Percentiles rank a stretch among this genome's conserved stretches.
Conservation (phyloP, 2,113 vertebrate genomes). For the Oxyura jamaicensis region DNA sequence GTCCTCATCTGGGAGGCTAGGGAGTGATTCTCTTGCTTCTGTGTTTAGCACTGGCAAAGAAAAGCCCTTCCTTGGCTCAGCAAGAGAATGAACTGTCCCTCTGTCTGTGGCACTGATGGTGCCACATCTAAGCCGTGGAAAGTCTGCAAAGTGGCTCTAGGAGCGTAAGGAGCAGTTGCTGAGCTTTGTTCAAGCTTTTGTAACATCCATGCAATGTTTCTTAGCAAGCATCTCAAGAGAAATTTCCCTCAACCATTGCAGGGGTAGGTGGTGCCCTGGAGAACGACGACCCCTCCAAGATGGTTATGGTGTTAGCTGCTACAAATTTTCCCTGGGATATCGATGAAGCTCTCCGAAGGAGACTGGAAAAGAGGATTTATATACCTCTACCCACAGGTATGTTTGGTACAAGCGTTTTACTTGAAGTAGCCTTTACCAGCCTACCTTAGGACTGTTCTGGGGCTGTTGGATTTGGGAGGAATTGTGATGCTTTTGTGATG, state of each 20-base stretch:
- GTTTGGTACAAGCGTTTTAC: neutral
- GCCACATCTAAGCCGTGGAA: neutral
- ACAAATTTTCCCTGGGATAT: conserved; percentile 89
- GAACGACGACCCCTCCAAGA: conserved; percentile 85
- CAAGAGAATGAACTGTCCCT: neutral
- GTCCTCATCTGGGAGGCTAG: neutral
- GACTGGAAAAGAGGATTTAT: conserved; percentile 86
- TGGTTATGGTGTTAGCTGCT: conserved; percentile 86
- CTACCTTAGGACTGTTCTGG: neutral
- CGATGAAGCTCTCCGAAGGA: conserved; percentile 82
- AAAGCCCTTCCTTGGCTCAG: neutral
- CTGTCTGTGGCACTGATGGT: neutral
- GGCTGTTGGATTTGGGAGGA: neutral
- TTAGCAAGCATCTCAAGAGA: neutral
- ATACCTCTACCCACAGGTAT: conserved; percentile 85
- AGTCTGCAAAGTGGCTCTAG: neutral
- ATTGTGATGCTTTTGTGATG: neutral
- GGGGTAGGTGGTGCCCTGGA: conserved; percentile 84
- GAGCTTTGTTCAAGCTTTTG: neutral
- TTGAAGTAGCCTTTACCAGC: neutral
- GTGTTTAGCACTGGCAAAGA: neutral
- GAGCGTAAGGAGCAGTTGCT: neutral
- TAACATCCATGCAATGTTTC: neutral
- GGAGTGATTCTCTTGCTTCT: neutral
- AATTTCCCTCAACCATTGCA: conserved; percentile 31